A percentile compares a stretch with the other conserved stretches of the same genome.
phyloP scores from a whole-genome alignment of 2,797 vertebrate species.

The Phrynocephalus forsythii region DNA sequence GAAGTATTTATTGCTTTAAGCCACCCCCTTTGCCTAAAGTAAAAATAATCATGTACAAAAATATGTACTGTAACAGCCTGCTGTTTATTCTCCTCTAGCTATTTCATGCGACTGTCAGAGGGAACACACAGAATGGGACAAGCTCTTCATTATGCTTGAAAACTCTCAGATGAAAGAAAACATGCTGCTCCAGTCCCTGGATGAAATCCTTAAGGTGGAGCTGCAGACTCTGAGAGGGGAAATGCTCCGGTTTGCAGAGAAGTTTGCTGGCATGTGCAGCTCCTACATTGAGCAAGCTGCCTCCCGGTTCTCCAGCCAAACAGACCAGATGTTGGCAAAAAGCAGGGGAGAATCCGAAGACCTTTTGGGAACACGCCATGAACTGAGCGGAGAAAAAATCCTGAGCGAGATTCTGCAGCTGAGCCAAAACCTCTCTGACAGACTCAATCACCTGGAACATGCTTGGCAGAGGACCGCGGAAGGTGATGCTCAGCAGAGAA shows the following conservation, averaged over 20 bases:
- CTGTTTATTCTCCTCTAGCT: conserved; percentile 64
- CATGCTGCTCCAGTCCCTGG: conserved; percentile 90
- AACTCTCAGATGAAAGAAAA: conserved; percentile 97
- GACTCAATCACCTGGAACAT: conserved; percentile 82
- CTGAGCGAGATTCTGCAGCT: conserved; percentile 81
- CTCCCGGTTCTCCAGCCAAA: conserved; percentile 69
- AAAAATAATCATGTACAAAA: not conserved
- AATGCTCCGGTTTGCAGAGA: conserved; percentile 82
- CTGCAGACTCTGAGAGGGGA: conserved; percentile 84
- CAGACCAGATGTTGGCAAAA: conserved; percentile 77
- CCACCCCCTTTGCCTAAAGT: not conserved
- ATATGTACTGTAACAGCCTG: conserved; percentile 22
- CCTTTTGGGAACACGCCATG: conserved; percentile 38
- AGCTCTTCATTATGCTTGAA: conserved; percentile 95
- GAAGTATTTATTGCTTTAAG: conserved; percentile 12
- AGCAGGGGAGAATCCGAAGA: conserved; percentile 59
- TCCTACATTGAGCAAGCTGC: conserved; percentile 71
- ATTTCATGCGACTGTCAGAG: conserved; percentile 79
- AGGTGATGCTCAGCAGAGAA: conserved; percentile 59
- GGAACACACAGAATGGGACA: conserved; percentile 90
- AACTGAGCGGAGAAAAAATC: conserved; percentile 61
- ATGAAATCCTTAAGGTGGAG: conserved; percentile 86
- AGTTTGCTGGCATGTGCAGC: conserved; percentile 74
- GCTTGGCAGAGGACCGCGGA: conserved; percentile 63
- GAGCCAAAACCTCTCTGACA: conserved; percentile 71